Evolutionary conservation across 2,797 vertebrate species (phyloP).

Genomic region (Peromyscus nudipes): DNA sequence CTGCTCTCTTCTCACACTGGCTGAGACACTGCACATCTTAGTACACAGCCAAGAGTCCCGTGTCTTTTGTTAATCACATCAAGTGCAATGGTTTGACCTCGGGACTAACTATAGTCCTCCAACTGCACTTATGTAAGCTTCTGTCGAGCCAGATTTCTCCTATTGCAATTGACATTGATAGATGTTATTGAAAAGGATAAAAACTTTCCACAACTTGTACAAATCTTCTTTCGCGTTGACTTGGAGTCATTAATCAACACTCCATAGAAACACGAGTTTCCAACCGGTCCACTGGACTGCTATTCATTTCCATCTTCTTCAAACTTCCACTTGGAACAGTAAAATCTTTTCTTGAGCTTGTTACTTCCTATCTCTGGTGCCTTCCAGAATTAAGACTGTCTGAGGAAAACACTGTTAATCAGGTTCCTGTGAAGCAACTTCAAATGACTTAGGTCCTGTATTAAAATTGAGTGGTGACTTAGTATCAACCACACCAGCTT

Average conservation of each 20-base stretch:
- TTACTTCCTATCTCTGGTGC: neutral
- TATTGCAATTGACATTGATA: constrained; percentile 12
- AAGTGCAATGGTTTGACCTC: constrained; percentile 14
- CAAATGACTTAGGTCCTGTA: constrained; percentile 9
- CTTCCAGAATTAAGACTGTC: neutral
- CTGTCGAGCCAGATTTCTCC: neutral
- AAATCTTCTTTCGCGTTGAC: neutral
- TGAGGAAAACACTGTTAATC: neutral
- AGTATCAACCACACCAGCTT: neutral
- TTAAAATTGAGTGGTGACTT: constrained; percentile 24
- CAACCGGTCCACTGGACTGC: neutral
- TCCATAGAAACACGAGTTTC: neutral
- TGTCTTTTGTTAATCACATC: neutral
- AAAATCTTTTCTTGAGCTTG: neutral
- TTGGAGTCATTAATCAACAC: constrained; percentile 52
- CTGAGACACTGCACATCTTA: neutral
- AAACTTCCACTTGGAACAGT: neutral
- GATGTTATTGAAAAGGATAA: constrained; percentile 56
- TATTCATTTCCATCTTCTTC: constrained; percentile 6
- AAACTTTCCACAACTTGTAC: neutral
- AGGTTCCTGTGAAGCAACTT: neutral
- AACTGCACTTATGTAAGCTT: constrained; percentile 32
- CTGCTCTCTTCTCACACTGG: neutral
- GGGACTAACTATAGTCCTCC: neutral
- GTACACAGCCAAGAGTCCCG: neutral